Conservation (phyloP, 1,140 invertebrate genomes). For the Drosophila rufa region DNA sequence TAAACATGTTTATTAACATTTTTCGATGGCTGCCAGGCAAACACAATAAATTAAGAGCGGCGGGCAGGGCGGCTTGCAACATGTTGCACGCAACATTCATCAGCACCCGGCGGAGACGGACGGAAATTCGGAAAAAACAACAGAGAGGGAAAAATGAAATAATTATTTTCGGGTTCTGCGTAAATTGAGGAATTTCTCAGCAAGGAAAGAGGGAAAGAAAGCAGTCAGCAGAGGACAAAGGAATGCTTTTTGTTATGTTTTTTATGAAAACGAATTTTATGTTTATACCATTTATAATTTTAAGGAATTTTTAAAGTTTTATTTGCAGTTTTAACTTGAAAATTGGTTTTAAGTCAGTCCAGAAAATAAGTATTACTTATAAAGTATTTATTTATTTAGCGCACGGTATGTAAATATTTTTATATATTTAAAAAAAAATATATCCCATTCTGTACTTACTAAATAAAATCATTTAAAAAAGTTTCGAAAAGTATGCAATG, state of each 20-base stretch:
- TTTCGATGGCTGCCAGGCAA: slow-evolving; percentile 41
- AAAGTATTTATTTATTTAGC: not conserved
- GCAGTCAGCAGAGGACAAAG: not conserved
- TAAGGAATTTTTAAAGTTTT: not conserved
- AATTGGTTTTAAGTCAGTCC: not conserved
- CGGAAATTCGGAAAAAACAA: slow-evolving; percentile 38
- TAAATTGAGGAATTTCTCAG: slow-evolving; percentile 42
- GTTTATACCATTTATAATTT: not conserved
- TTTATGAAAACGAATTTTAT: not conserved
- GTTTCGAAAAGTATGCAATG: too few relatives aligned
- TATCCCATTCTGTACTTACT: too few relatives aligned
- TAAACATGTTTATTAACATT: slow-evolving; percentile 84
- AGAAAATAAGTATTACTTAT: not conserved
- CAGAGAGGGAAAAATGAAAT: slow-evolving; percentile 35
- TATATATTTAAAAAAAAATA: too few relatives aligned
- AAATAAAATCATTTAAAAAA: too few relatives aligned
- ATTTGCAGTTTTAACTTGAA: not conserved
- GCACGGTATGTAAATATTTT: too few relatives aligned
- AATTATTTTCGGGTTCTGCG: slow-evolving; percentile 45
- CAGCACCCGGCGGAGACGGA: slow-evolving; percentile 47
- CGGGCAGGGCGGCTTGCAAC: slow-evolving; percentile 64
- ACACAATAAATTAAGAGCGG: slow-evolving; percentile 60
- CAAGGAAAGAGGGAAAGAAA: not conserved
- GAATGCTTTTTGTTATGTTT: slow-evolving; percentile 16
- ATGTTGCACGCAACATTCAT: slow-evolving; percentile 79